A percentile compares a stretch with the other conserved stretches of the same genome.
These are phyloP conservation scores for Propithecus coquereli DNA, from an alignment of 2,113 vertebrate genomes.

Conservation along the genomic window DNA sequence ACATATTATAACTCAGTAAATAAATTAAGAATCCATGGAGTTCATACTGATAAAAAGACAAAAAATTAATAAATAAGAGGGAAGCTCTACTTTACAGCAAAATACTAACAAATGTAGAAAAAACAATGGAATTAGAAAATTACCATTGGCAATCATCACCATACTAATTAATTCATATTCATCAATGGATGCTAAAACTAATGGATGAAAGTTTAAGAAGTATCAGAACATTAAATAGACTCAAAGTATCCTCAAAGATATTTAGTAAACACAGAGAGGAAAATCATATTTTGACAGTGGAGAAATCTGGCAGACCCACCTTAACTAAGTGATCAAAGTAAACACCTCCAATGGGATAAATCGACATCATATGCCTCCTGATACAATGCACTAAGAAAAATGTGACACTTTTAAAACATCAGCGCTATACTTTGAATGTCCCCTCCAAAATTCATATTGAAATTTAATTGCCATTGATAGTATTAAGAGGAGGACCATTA, in stretches of 20 bases:
- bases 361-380: neutral
- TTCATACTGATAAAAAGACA: neutral
- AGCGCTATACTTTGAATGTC: neutral
- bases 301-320: neutral
- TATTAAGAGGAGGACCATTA: neutral
- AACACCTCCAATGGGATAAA: neutral
- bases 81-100: neutral
- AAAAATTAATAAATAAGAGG: neutral
- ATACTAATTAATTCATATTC: neutral
- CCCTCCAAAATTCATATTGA: neutral
- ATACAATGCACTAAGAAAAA: neutral
- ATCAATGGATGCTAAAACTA: conserved; percentile 3
- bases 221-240: neutral
- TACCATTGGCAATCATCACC: neutral
- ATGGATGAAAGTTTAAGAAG: neutral
- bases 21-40: conserved; percentile 6
- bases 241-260: neutral
- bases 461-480: neutral
- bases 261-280: neutral
- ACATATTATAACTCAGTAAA: neutral
- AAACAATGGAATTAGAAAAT: conserved; percentile 5
- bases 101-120: neutral
- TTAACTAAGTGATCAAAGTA: neutral
- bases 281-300: neutral
- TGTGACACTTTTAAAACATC: neutral